Evolutionary conservation across 2,888 invertebrate species (phyloP), one percentile per base, ranked within the genome.

Genomic region (Lasioglossum figueresi): DNA sequence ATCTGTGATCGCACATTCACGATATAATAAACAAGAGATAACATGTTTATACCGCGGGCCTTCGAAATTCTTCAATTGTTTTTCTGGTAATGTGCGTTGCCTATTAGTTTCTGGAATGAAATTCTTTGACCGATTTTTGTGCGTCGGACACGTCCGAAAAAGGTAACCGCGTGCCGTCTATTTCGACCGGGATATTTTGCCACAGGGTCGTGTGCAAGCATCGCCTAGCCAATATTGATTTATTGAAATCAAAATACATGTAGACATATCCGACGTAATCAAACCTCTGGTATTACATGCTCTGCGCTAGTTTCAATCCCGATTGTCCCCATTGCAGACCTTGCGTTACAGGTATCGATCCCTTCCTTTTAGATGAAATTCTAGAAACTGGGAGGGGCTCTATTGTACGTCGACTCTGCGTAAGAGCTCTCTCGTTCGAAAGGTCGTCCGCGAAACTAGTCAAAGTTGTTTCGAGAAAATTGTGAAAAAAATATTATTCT

Each of bases 321-420:
- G 68, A 68, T 68, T 68, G 68, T 40, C 68, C 68, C 37, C 68
- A 23, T 40, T 68, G 68, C 37, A n/a, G 68, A 23, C 68, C 68
- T 68, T 37, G 68, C 37, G 68, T 68, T 68, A 68, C 68, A 68
- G 37, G 68, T 68, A 68, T 68, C 37, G 68, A 68, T 68, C 37
- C 68, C 68, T 68, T 68, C 68, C 68, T 68, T 68, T 68, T 68
- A 68, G 37, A 68, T 68, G 68, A 68, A 68, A 68, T 68, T 68
- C 68, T 68, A 68, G 68, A 68, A 68, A 68, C 68, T 40, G 68
- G 68, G 68, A 68, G 68, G 37, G 68, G 68, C 68, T 68, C 37
- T 40, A 12, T 68, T 68, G 40, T 23, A 40, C 19, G 2, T 10
- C 34, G 23, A 12, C 19, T 23, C 37, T 6, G 66, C 19, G 34